Evolutionary conservation across 2,797 vertebrate genomes (phyloP).

Genomic region (Danio aesculapii): DNA sequence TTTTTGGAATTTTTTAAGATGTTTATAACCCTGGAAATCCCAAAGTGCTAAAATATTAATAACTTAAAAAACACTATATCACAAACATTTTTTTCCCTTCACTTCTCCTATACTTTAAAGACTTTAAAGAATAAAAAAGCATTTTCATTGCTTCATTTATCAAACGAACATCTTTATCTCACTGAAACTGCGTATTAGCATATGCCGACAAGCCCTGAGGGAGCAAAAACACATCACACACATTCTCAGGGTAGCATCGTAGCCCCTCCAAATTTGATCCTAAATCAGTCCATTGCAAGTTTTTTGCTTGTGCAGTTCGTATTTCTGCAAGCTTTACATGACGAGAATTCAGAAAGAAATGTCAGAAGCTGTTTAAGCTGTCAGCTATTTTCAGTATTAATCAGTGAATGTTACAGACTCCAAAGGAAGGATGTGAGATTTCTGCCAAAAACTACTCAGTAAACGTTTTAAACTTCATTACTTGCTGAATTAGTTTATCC

Average conservation of each 20-base stretch:
- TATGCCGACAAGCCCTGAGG: background rate
- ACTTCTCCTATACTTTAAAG: background rate
- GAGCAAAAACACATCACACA: constrained; percentile 1
- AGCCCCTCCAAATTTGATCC: background rate
- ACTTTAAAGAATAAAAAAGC: background rate
- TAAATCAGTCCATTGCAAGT: constrained; percentile 4
- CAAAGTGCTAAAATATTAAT: no score
- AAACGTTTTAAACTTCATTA: background rate
- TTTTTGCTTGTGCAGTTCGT: constrained; percentile 3
- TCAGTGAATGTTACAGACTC: constrained; percentile 7
- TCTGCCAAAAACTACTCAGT: background rate
- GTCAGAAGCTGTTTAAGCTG: constrained; percentile 21
- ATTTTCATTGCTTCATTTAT: background rate
- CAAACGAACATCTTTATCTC: constrained; percentile 6
- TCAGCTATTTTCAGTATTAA: constrained; percentile 10
- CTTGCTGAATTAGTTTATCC: background rate
- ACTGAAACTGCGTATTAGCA: background rate
- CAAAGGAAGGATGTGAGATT: background rate
- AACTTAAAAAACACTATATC: no score
- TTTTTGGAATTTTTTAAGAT: background rate
- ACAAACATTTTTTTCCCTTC: no score
- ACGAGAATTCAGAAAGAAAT: constrained; percentile 2
- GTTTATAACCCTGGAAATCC: background rate
- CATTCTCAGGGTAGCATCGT: background rate
- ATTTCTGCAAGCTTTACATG: background rate